Conservation (phyloP, 35 echinoderm and acorn worm genomes). For the Ptychodera flava region DNA sequence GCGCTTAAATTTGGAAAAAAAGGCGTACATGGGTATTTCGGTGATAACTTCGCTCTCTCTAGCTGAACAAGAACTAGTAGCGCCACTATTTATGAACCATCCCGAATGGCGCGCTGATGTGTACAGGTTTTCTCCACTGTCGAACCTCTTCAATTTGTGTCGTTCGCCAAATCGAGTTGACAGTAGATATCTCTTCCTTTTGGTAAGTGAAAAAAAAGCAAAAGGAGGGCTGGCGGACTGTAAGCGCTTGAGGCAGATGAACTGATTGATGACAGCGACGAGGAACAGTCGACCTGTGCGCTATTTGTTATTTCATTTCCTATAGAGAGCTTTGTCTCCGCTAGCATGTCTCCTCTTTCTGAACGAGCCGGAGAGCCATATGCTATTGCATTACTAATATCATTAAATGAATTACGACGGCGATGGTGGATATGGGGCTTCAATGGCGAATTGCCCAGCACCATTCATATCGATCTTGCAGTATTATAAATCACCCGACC, state of each 20-base stretch:
- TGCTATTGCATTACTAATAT: background rate
- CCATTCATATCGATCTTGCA: background rate
- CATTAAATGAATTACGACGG: background rate
- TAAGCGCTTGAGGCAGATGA: background rate
- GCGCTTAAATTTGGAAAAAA: no score
- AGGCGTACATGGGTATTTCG: no score
- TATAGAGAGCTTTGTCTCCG: background rate
- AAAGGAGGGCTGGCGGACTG: no score
- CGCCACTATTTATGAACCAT: no score
- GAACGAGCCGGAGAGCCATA: background rate
- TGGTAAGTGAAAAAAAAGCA: no score
- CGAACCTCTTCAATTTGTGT: no score
- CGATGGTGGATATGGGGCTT: background rate
- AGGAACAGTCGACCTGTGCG: background rate
- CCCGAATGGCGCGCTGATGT: no score
- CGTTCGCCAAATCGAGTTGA: no score
- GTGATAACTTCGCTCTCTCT: no score
- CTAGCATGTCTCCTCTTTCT: background rate
- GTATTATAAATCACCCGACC: background rate
- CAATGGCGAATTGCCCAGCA: background rate
- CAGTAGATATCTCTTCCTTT: no score
- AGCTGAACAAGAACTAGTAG: no score
- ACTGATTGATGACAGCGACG: background rate
- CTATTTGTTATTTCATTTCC: constrained; percentile 2
- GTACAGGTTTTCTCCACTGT: no score